Conservation (phyloP, 1,140 invertebrate species). For the Babylonia areolata region DNA sequence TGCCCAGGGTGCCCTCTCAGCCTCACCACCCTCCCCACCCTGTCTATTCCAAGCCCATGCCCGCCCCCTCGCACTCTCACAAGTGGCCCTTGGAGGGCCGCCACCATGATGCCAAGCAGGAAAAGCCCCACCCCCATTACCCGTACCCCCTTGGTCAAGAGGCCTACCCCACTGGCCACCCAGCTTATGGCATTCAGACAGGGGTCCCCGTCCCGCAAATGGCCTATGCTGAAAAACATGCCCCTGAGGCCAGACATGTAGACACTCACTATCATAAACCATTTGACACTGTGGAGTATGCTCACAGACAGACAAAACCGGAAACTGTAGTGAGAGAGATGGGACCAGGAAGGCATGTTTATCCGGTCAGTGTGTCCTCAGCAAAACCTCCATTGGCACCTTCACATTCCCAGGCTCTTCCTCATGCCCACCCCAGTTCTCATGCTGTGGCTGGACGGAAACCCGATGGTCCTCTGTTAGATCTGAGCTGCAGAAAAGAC, state of each 20-base stretch:
- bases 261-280: neutral
- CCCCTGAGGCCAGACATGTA: neutral
- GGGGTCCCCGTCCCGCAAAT: conserved; percentile 2
- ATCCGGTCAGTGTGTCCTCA: neutral
- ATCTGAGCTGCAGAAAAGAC: conserved; percentile 12
- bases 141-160: neutral
- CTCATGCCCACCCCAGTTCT: neutral
- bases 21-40: conserved; percentile 7
- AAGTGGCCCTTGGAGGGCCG: neutral
- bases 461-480: conserved; percentile 16
- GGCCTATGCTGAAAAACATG: neutral
- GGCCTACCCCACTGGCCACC: neutral
- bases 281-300: neutral
- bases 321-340: neutral
- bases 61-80: neutral
- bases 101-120: neutral
- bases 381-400: neutral
- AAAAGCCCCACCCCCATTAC: neutral
- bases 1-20: neutral
- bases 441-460: neutral
- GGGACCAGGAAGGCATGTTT: neutral
- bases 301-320: neutral
- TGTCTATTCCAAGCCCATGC: conserved; percentile 3
- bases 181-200: conserved; percentile 28
- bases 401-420: neutral